Evolutionary conservation across 2,888 invertebrate genomes (phyloP), one percentile per base, ranked within the genome.

Genomic region (Andricus curvator): DNA sequence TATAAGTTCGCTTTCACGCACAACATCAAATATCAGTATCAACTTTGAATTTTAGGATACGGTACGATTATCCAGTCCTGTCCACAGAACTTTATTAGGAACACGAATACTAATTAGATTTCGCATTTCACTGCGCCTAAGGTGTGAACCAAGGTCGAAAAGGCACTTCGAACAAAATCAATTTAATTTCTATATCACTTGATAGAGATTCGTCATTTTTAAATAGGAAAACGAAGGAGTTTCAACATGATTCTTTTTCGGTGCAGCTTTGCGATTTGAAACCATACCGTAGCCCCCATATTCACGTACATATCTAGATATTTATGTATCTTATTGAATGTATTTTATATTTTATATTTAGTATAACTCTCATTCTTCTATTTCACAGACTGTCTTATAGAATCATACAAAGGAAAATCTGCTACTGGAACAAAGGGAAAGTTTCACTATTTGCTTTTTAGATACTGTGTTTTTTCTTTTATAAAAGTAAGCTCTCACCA

Each of bases 161-260:
- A 88, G 88, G 88, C 88, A 88, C 88, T 88, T 87, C 37, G 83
- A 88, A 88, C 84, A 82, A 85, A 88, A 88, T 84, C 78, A 84
- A 85, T 83, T 82, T 78, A 83, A 83, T 81, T 83, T 82, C 9
- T 74, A 11, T 67, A 67, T 67, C n/a, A 33, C 33, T 60, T 37
- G 4, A 56, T 74, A 33, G 29, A 60, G 22, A 64, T 29, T 64
- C 29, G 64, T 29, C 13, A 62, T 29, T 29, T 64, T 60, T 11
- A 4, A n/a, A 4, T 20, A 37, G 2, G 13, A 37, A 37, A 37
- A 64, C 29, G 29, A 64, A 64, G 25, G 29, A 33, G 37, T 37
- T 62, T 76, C 51, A 29, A 70, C 65, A 76, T 67, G 67, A 66
- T 65, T 76, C 64, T 74, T 66, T 37, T 9, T 29, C 48, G 64